Base-by-base conservation (phyloP, 2,888 invertebrate genomes). In the Tinea trinotella region DNA sequence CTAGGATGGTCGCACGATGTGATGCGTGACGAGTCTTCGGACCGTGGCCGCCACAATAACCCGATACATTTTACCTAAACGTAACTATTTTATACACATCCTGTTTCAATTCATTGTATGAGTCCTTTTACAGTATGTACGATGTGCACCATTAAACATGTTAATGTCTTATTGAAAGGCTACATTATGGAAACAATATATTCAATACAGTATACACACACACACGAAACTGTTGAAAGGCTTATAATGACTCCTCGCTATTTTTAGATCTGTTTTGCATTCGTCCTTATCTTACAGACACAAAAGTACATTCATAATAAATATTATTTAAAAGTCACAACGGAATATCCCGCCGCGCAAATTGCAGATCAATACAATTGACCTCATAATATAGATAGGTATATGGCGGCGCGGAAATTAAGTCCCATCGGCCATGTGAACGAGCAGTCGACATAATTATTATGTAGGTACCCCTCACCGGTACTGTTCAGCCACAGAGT, bases 291-390 rank as follows among this genome's bases (percentile, higher is more conserved):
- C 22, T 22, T 22, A 5, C 7, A 22, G 30, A 30, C 30, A 30
- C 30, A 30, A 7, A 2, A n/a, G n/a, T 10, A 30, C 30, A 30
- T 30, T 22, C 22, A 7, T 22, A 30, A 30, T 30, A 7, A 30
- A 30, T 30, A 30, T 30, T 30, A 30, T 30, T 30, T 30, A 30
- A 30, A 4, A 30, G 30, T 4, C 9, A 30, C n/a, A n/a, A n/a
- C 30, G 2, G n/a, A 30, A n/a, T n/a, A 7, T 30, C 30, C 30
- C 30, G 7, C 30, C 7, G 2, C 30, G 30, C 13, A 13, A 5
- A 24, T 24, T 50, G 50, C 50, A 50, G 50, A 50, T 50, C 50
- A 50, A 50, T 50, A 15, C 24, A 50, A 50, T 50, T 50, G 50
- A 50, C 50, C 50, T 50, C 9, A 24, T 22, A 50, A 50, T 50